Conservation (phyloP, 2,797 vertebrate species). For the Gouania willdenowi region DNA sequence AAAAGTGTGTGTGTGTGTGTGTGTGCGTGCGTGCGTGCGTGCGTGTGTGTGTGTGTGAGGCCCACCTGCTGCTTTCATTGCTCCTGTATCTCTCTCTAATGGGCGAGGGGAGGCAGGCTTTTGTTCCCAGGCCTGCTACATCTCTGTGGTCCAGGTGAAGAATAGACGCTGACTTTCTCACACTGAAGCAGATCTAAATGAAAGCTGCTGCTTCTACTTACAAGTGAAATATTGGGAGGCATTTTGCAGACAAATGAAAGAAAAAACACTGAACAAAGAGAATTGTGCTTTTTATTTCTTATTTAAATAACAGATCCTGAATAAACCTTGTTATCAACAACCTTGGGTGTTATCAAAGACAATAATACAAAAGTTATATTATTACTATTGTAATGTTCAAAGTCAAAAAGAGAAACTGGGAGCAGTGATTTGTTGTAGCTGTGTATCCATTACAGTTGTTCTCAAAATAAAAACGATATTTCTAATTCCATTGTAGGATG, state of each 20-base stretch:
- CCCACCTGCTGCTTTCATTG: conserved; percentile 30
- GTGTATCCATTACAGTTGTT: too few species aligned
- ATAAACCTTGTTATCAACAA: too few species aligned
- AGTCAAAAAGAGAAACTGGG: too few species aligned
- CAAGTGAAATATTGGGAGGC: conserved; percentile 61
- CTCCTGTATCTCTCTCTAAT: conserved; percentile 41
- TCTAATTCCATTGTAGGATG: too few species aligned
- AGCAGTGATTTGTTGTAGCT: too few species aligned
- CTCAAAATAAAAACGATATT: too few species aligned
- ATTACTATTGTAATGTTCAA: too few species aligned
- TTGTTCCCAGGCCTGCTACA: conserved; percentile 24
- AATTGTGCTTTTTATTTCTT: too few species aligned
- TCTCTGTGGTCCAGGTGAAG: conserved; percentile 56
- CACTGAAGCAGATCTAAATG: conserved; percentile 27
- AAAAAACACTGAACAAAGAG: conserved; percentile 36
- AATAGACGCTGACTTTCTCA: conserved; percentile 39
- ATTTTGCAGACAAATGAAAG: conserved; percentile 38
- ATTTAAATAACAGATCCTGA: too few species aligned
- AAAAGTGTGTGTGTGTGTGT: conserved; percentile 18
- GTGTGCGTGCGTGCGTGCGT: conserved; percentile 5
- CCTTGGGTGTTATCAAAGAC: too few species aligned
- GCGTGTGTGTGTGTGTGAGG: neutral
- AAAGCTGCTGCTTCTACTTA: conserved; percentile 58
- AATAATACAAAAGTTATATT: too few species aligned
- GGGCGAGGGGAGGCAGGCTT: conserved; percentile 9